Evolutionary conservation across 2,888 invertebrate genomes (phyloP), one percentile per base, ranked within the genome.

Genomic region (Nemapogon koenigi): DNA sequence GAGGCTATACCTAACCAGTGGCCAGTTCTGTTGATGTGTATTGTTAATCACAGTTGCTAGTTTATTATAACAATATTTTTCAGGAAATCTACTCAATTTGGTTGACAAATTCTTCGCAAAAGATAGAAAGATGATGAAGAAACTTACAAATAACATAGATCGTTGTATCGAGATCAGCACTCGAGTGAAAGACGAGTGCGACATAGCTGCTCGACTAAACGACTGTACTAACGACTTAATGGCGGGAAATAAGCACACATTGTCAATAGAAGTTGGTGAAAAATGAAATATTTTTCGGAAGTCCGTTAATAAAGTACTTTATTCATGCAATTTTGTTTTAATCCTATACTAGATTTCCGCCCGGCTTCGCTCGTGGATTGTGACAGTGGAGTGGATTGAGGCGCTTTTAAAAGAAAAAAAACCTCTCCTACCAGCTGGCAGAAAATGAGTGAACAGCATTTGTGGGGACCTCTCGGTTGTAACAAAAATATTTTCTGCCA

Each of bases 221-320:
- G 59, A 64, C 1, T 78, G 76, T 41, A 76, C 76, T 2, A 75
- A 76, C 40, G 65, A 62, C n/a, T 50, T 78, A 1, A 72, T 75
- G 72, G 51, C 55, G 1, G 55, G 51, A 40, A 73, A 69, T 42
- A 75, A 76, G 42, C 66, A 64, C 31, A 67, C n/a, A n/a, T n/a
- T n/a, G n/a, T n/a, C n/a, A n/a, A n/a, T n/a, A n/a, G n/a, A n/a
- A n/a, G n/a, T n/a, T n/a, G n/a, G n/a, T n/a, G n/a, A n/a, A n/a
- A n/a, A n/a, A n/a, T n/a, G n/a, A n/a, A n/a, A n/a, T n/a, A n/a
- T n/a, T n/a, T n/a, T n/a, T n/a, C n/a, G n/a, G n/a, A n/a, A n/a
- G n/a, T n/a, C n/a, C n/a, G n/a, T n/a, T n/a, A n/a, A n/a, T n/a
- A n/a, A n/a, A n/a, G n/a, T n/a, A n/a, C n/a, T n/a, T n/a, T n/a